Conservation (phyloP, 2,888 invertebrate genomes). For the Tineola bisselliella region DNA sequence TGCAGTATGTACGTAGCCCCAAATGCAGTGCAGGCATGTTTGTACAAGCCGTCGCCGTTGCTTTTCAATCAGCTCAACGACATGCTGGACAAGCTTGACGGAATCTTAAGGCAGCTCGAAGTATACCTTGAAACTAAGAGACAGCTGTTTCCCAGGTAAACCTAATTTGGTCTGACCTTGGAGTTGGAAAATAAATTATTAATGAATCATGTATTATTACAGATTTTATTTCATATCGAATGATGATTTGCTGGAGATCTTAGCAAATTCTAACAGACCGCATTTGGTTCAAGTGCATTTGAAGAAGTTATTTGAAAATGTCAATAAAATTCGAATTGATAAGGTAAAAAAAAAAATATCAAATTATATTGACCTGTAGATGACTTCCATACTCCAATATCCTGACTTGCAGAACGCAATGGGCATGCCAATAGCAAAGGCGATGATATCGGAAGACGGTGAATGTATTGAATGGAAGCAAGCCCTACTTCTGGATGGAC, state of each 20-base stretch:
- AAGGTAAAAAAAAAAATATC: slow-evolving; percentile 53
- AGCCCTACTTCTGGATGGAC: slow-evolving; percentile 77
- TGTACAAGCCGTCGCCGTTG: slow-evolving; percentile 69
- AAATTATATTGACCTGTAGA: background rate
- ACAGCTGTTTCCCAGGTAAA: slow-evolving; percentile 76
- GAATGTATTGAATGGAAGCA: slow-evolving; percentile 81
- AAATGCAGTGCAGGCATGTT: slow-evolving; percentile 71
- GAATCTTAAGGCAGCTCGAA: slow-evolving; percentile 84
- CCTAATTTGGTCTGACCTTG: background rate
- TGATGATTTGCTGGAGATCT: slow-evolving; percentile 80
- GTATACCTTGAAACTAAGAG: slow-evolving; percentile 89
- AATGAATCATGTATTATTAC: too few relatives aligned
- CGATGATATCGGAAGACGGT: slow-evolving; percentile 87
- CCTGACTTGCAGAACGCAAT: slow-evolving; percentile 16
- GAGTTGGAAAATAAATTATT: background rate
- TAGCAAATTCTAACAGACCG: slow-evolving; percentile 87
- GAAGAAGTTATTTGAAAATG: slow-evolving; percentile 89
- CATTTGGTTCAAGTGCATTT: slow-evolving; percentile 85
- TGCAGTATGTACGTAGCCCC: slow-evolving; percentile 58
- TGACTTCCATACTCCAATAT: background rate
- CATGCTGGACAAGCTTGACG: slow-evolving; percentile 80
- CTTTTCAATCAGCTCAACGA: slow-evolving; percentile 74
- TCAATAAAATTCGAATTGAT: slow-evolving; percentile 75
- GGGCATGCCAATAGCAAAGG: slow-evolving; percentile 45
- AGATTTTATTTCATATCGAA: slow-evolving; percentile 73